Base-by-base conservation (phyloP, 2,888 invertebrate species). In the Tyria jacobaeae region DNA sequence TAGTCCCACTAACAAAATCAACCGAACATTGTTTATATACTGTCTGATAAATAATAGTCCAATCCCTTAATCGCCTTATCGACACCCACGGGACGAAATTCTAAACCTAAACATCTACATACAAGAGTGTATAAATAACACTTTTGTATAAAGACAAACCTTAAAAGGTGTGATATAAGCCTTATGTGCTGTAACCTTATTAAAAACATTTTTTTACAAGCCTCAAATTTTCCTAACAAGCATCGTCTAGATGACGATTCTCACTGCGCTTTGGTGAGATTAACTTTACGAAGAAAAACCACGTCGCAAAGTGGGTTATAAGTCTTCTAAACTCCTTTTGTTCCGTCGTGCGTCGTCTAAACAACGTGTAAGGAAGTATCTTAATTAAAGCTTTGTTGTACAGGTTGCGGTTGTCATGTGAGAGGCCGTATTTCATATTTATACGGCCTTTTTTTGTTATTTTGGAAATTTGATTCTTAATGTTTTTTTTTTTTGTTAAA, bases 241-340 rank as follows among this genome's bases (percentile, higher is more conserved):
- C 60, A 47, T 25, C 59, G 62, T 62, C 68, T 68, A n/a, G n/a
- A n/a, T n/a, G n/a, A n/a, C n/a, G n/a, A n/a, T n/a, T 66, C 63
- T 49, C 69, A 64, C 53, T 56, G 57, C 64, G 49, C 69, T 71
- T 69, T 44, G 39, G 31, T 27, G 37, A 68, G 71, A 74, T 74
- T 71, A 74, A 68, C 71, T 66, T 76, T 71, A 70, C 72, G 66
- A 80, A 79, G 79, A 75, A 78, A 71, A 51, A 21, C 35, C 59
- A 64, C 49, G 51, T 63, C 61, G 68, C 66, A 66, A 72, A 78
- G 77, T 79, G 71, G 70, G 74, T 78, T 80, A 65, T 73, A 78
- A 77, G 71, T 75, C 73, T 78, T 81, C 61, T 73, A 79, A 75
- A 73, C 78, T 72, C 64, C 75, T 73, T 81, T 81, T 80, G 80